Percentiles rank a stretch among this genome's conserved stretches.
Evolutionary conservation across 2,113 vertebrate species (phyloP).

Genomic region (Fulmarus glacialis): DNA sequence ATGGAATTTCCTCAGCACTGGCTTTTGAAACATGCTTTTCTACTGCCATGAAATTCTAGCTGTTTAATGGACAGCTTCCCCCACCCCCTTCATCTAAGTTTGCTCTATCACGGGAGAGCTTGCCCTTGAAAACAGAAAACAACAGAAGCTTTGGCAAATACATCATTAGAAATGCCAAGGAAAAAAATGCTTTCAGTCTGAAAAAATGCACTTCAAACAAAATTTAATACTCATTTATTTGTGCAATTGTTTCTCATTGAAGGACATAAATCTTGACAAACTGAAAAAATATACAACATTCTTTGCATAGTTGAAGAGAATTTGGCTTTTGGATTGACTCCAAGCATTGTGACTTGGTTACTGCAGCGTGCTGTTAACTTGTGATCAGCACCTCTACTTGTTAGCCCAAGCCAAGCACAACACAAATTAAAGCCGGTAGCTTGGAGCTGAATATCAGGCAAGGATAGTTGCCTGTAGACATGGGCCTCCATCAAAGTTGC

Average conservation of each 20-base stretch:
- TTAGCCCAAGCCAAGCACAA: neutral
- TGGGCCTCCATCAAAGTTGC: neutral
- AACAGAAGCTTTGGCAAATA: neutral
- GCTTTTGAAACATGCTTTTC: neutral
- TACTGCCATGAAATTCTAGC: neutral
- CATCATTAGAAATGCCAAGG: neutral
- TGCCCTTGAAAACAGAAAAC: neutral
- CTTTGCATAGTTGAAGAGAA: neutral
- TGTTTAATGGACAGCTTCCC: neutral
- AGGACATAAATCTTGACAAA: neutral
- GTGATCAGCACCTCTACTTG: neutral
- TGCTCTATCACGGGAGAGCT: neutral
- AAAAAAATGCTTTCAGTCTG: neutral
- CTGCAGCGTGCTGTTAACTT: neutral
- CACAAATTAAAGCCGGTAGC: neutral
- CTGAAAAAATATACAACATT: slow-evolving; percentile 44
- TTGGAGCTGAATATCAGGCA: neutral
- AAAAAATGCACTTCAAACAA: slow-evolving; percentile 9
- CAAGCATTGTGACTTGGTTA: neutral
- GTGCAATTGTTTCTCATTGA: neutral
- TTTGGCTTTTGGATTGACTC: neutral
- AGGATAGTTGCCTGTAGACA: neutral
- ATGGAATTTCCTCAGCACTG: neutral
- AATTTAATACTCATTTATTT: slow-evolving; percentile 17
- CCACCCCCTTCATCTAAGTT: neutral